Base-by-base conservation (phyloP, 1,140 invertebrate genomes). In the Calosoma granatense region DNA sequence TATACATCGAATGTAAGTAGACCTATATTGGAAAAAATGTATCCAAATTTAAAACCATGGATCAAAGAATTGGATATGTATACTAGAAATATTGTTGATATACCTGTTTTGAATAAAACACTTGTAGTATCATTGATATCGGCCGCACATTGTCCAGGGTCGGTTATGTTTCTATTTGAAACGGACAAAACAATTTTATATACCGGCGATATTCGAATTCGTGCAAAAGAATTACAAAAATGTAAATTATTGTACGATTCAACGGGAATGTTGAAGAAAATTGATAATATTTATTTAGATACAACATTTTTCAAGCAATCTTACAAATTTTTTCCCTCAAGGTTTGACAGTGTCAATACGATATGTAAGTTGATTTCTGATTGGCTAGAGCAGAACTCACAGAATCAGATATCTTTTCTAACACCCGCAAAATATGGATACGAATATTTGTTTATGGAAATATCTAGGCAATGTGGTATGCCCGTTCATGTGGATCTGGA, bases 81-180 rank as follows among this genome's bases (percentile, higher is more conserved):
- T 30, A 56, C 36, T 9, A 58, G 70, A 12, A 59, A 62, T 21
- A 58, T 65, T n/a, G 56, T 76, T 30, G 59, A 64, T 53, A 67
- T 67, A 43, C 59, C 15, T 41, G 22, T 56, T 19, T 4, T 57
- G 36, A 52, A 64, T 22, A 2, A 60, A 56, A 57, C 62, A 58
- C 39, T 85, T 0, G 74, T 70, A 22, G 79, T 87, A 0, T 82
- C 78, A 0, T 67, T 76, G 4, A 74, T 86, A 53, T 77, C 84
- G 19, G 82, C 85, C 1, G 84, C 81, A 14, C 86, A 88, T 66
- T 85, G 84, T 69, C 79, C 83, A 4, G 86, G 86, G 0, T 85
- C 86, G 1, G 76, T 86, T 0, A 88, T 88, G 86, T 86, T 87
- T 68, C 60, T 87, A 11, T 82, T 87, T 61, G 78, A 81, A 70